These are phyloP conservation scores for Hyposmocoma kahamanoa DNA, from an alignment of 1,140 invertebrate genomes.

Conservation along the genomic window DNA sequence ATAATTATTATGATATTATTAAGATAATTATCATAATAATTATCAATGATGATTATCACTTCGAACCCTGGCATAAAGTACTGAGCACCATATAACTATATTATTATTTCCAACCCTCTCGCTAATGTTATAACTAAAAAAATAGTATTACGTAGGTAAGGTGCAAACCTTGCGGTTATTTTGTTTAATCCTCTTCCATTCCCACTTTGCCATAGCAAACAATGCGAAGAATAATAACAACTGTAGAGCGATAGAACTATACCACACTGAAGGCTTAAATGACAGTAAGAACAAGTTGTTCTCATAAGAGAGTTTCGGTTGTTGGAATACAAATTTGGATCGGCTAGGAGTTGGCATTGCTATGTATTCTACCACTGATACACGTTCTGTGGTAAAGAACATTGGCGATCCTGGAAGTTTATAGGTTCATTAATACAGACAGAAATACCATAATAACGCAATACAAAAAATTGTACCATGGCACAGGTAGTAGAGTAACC, in stretches of 20 bases:
- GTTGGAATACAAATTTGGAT: constrained; percentile 78
- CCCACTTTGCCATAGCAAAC: constrained; percentile 57
- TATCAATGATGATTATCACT: no score
- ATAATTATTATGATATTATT: no score
- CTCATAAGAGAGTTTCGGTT: constrained; percentile 79
- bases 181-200: constrained; percentile 57
- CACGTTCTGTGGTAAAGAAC: constrained; percentile 75
- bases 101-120: no score
- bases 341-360: constrained; percentile 76
- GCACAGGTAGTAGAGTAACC: no score
- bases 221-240: constrained; percentile 59
- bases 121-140: no score
- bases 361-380: constrained; percentile 76
- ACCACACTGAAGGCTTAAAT: constrained; percentile 76
- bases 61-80: no score
- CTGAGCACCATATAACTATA: no score
- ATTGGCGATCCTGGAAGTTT: constrained; percentile 75
- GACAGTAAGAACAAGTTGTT: constrained; percentile 78
- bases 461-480: background rate
- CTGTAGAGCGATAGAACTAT: constrained; percentile 66
- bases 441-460: constrained; percentile 10
- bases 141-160: no score
- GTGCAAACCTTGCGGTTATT: no score
- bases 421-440: no score
- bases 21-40: no score